Percentiles rank a stretch among this genome's conserved stretches.
Evolutionary conservation across 1,140 invertebrate species (phyloP).

Genomic region (Pseudomyrmex flavicornis): DNA sequence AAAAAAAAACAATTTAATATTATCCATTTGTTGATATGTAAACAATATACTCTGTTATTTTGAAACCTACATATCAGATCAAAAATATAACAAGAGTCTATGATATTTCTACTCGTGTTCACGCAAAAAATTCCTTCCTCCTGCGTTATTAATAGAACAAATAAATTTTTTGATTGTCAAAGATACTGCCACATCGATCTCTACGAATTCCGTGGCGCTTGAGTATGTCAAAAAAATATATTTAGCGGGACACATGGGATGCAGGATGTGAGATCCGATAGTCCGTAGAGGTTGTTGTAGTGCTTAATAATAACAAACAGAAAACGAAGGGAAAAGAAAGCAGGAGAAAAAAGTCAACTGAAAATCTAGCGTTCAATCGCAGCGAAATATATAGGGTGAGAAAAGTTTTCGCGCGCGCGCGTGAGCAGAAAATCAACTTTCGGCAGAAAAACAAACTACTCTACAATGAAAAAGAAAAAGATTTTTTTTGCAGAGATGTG

Average conservation of each 20-base stretch:
- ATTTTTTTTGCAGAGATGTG: not conserved
- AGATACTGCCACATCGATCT: slow-evolving; percentile 44
- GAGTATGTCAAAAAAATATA: slow-evolving; percentile 54
- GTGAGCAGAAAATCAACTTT: not conserved
- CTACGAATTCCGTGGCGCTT: slow-evolving; percentile 40
- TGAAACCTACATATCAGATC: not conserved
- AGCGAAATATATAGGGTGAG: slow-evolving; percentile 75
- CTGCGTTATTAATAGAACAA: not conserved
- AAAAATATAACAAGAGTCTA: not conserved
- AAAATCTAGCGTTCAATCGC: slow-evolving; percentile 75
- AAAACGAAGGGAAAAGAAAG: slow-evolving; percentile 48
- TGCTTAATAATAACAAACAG: slow-evolving; percentile 48
- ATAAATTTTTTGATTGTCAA: slow-evolving; percentile 52
- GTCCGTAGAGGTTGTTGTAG: slow-evolving; percentile 27
- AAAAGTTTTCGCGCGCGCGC: slow-evolving; percentile 17
- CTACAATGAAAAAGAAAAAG: not conserved
- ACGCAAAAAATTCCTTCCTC: not conserved
- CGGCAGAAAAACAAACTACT: slow-evolving; percentile 22
- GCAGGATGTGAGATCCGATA: slow-evolving; percentile 29
- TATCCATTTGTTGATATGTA: not conserved
- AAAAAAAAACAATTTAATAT: not conserved
- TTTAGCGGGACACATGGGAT: slow-evolving; percentile 13
- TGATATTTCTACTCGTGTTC: slow-evolving; percentile 29
- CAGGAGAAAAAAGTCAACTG: slow-evolving; percentile 58
- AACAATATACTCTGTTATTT: not conserved